Evolutionary conservation across 2,888 invertebrate species (phyloP).

Genomic region (Dasypogon diadema): DNA sequence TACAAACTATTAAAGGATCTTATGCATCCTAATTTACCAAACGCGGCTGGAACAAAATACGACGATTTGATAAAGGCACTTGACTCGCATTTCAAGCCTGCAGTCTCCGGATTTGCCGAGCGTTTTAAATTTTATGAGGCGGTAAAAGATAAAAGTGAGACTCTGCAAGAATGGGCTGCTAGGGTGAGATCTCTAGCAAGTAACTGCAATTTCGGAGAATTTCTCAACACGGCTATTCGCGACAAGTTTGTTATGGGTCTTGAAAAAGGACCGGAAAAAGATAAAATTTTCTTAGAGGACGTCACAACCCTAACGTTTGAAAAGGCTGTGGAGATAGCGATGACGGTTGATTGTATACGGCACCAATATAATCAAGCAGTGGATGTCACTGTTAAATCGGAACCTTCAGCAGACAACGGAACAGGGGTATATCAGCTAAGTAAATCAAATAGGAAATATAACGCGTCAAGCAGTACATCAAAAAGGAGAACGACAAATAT

Average conservation of each 20-base stretch:
- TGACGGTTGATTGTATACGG: slow-evolving; percentile 13
- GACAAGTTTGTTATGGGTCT: slow-evolving; percentile 52
- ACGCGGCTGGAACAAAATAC: neutral
- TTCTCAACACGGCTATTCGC: slow-evolving; percentile 27
- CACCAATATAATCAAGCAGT: neutral
- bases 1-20: neutral
- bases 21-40: neutral
- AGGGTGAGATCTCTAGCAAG: slow-evolving; percentile 18
- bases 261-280: slow-evolving; percentile 35
- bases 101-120: slow-evolving; percentile 30
- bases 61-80: neutral
- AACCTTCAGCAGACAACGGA: neutral
- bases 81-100: neutral
- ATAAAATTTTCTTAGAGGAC: slow-evolving; percentile 44
- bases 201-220: slow-evolving; percentile 35
- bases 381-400: neutral
- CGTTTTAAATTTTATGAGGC: slow-evolving; percentile 23
- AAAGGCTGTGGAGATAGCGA: slow-evolving; percentile 2
- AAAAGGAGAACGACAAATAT: no score
- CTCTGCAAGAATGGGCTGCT: slow-evolving; percentile 11
- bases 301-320: neutral
- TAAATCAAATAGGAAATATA: neutral
- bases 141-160: neutral
- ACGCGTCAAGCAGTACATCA: neutral
- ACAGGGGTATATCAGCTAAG: neutral